Base-by-base conservation (phyloP, 2,888 invertebrate genomes). In the Cephus pulcher region DNA sequence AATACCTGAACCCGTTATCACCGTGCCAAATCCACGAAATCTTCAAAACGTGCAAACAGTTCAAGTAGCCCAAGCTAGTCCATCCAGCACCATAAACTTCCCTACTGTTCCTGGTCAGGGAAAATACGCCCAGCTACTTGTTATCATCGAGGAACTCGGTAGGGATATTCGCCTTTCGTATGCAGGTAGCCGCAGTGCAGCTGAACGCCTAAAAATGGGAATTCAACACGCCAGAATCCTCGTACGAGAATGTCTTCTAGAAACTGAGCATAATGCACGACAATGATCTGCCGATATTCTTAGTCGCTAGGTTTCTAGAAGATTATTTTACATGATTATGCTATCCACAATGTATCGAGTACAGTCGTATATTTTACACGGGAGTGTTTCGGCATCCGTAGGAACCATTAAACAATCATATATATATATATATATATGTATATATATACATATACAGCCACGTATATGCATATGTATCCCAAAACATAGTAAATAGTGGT, bases 81-180 rank as follows among this genome's bases (percentile, higher is more conserved):
- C 91, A 77, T 89, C 91, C 77, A 88, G 88, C 84, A 86, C 90
- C 69, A 90, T 91, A 76, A 91, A 91, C 78, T 91, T 91, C 81
- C 90, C 90, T 32, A 85, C 88, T 32, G 90, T 91, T 78, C 90
- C 91, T 70, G 91, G 91, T n/a, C 91, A 91, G 80, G 91, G 91
- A 73, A 91, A 91, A 80, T 91, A 91, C 79, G 90, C 91, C 78
- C 91, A 91, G 79, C 80, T 91, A 74, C 82, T 92, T 80, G 89
- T 90, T 32, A 92, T 92, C 68, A 92, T 92, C 77, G 92, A 92
- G 82, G 92, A 92, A 86, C 90, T 92, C 70, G 92, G 92, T 11
- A 88, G 92, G 80, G 92, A 92, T 75, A 91, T 91, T 82, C 91
- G 91, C 80, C 83, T 91, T 33, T 91, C 91, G 4, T 91, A 91